phyloP scores from a whole-genome alignment of 2,888 invertebrate species.

The Neoascia interrupta region DNA sequence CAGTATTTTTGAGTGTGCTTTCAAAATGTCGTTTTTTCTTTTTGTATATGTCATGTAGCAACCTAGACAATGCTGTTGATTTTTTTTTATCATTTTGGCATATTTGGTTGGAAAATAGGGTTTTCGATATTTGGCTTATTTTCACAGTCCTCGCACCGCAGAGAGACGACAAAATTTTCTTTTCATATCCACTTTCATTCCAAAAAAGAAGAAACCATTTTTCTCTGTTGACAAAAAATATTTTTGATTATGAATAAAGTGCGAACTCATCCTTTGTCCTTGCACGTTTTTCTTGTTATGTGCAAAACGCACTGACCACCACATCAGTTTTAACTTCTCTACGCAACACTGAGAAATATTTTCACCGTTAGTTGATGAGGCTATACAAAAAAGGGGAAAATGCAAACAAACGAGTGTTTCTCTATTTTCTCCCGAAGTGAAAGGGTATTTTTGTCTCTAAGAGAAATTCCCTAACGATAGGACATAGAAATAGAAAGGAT shows the following conservation, averaged over 20 bases:
- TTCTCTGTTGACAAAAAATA: too few species aligned
- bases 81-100: too few species aligned
- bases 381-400: slow-evolving; percentile 27
- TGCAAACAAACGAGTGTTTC: not conserved
- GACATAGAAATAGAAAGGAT: slow-evolving; percentile 27
- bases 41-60: too few species aligned
- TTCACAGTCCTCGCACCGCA: too few species aligned
- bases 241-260: too few species aligned
- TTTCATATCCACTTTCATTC: not conserved
- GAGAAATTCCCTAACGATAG: not conserved
- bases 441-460: slow-evolving; percentile 27
- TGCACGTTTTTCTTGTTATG: slow-evolving; percentile 32
- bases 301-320: slow-evolving; percentile 12
- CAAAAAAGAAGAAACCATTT: not conserved
- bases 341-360: not conserved
- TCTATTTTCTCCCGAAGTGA: slow-evolving; percentile 6
- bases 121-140: too few species aligned
- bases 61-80: too few species aligned
- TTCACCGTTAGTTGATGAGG: slow-evolving; percentile 21
- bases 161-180: slow-evolving; percentile 11
- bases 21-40: slow-evolving; percentile 26
- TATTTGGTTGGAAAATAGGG: too few species aligned
- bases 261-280: slow-evolving; percentile 22
- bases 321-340: slow-evolving; percentile 22
- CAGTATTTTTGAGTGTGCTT: slow-evolving; percentile 9